Conservation (phyloP, 2,888 invertebrate species). For the Leuctra nigra region DNA sequence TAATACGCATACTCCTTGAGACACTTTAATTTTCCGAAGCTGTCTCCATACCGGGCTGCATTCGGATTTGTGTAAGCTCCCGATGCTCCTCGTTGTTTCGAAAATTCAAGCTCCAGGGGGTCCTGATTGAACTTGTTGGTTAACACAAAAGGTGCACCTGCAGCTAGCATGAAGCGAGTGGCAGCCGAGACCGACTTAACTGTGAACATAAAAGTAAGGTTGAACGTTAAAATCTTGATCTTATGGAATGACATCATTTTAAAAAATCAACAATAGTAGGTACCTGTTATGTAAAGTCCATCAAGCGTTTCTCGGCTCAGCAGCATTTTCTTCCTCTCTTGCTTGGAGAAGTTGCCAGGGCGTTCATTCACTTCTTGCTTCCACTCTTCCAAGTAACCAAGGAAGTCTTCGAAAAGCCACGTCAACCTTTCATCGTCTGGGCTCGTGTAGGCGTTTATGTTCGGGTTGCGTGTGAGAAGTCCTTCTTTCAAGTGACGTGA, state of each 20-base stretch:
- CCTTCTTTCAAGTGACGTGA: constrained; percentile 7
- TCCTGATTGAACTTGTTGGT: too few relatives aligned
- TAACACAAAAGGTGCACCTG: too few relatives aligned
- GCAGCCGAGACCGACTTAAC: too few relatives aligned
- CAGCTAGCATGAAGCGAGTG: too few relatives aligned
- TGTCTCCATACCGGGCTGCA: neutral
- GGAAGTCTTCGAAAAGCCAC: constrained; percentile 6
- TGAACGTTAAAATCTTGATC: neutral
- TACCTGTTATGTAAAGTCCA: neutral
- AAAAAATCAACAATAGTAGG: neutral
- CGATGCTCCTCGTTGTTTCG: neutral
- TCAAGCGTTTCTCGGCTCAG: too few relatives aligned
- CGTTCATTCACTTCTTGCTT: constrained; percentile 3
- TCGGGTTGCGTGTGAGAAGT: neutral
- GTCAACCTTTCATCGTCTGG: constrained; percentile 6
- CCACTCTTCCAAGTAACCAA: constrained; percentile 7
- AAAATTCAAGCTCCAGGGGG: too few relatives aligned
- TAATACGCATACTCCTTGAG: neutral
- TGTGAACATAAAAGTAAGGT: too few relatives aligned
- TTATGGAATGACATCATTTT: neutral
- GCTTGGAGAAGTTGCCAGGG: neutral
- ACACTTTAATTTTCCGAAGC: neutral
- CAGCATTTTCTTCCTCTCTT: neutral
- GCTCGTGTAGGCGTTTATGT: constrained; percentile 2
- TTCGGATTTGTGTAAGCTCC: neutral